A percentile compares a stretch with the other conserved stretches of the same genome.
phyloP scores from a whole-genome alignment of 2,888 invertebrate species.

The Heterodera filipjevi region DNA sequence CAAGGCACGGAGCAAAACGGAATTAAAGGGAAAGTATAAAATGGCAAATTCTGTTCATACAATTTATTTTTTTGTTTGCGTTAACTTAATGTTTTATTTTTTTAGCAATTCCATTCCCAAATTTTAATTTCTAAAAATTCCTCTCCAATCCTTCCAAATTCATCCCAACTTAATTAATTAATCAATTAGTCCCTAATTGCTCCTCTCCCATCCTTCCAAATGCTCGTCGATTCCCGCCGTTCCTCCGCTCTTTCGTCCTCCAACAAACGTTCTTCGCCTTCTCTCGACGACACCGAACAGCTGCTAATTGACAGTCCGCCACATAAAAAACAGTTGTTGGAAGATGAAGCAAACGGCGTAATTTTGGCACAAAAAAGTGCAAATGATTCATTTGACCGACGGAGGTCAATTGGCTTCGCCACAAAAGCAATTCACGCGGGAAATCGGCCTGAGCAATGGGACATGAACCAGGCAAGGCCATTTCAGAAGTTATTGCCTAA shows the following conservation, averaged over 20 bases:
- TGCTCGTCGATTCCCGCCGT: background rate
- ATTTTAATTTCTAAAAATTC: background rate
- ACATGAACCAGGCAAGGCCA: constrained; percentile 71
- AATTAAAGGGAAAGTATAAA: no score
- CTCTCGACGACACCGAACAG: background rate
- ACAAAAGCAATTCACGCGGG: constrained; percentile 90
- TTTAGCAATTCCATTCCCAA: background rate
- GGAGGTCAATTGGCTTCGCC: constrained; percentile 70
- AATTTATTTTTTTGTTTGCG: background rate
- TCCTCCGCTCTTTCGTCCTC: background rate
- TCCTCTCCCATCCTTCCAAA: background rate
- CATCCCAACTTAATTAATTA: no score
- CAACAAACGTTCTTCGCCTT: background rate
- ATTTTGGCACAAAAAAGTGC: background rate
- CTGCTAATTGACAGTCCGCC: background rate
- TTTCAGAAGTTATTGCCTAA: background rate
- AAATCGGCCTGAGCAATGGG: constrained; percentile 89
- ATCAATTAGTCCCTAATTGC: background rate
- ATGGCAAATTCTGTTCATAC: no score
- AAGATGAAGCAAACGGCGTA: background rate
- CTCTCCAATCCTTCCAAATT: background rate
- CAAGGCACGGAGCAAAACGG: no score
- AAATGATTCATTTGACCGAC: background rate
- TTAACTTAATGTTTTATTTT: background rate
- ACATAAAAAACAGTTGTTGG: background rate